These are phyloP conservation scores for Malacoctenus gilli DNA, from an alignment of 2,797 vertebrate species.

Conservation along the genomic window DNA sequence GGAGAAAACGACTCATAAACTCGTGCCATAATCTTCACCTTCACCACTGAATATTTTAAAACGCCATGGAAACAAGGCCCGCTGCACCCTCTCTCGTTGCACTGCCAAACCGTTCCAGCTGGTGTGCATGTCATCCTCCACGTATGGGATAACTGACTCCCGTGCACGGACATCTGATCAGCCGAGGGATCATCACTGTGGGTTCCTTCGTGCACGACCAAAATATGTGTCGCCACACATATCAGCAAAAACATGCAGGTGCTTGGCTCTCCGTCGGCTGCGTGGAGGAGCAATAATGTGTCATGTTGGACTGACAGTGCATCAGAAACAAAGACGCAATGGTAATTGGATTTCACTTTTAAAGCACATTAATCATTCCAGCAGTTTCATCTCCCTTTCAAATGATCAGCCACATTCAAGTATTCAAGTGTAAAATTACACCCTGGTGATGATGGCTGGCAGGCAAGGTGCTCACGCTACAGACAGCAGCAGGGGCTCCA, in stretches of 20 bases:
- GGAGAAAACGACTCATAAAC: not conserved
- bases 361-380: too few relatives aligned
- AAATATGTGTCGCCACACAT: conserved; percentile 3
- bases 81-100: conserved; percentile 50
- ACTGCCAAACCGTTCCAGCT: conserved; percentile 45
- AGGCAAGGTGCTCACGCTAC: too few relatives aligned
- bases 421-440: too few relatives aligned
- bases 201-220: conserved; percentile 9
- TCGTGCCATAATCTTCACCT: conserved; percentile 33
- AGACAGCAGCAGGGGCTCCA: too few relatives aligned
- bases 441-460: too few relatives aligned
- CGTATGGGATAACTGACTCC: conserved; percentile 53
- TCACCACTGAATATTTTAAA: conserved; percentile 66
- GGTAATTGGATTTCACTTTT: too few relatives aligned
- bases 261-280: too few relatives aligned
- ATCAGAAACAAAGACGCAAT: too few relatives aligned
- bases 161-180: conserved; percentile 50
- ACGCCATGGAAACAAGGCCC: conserved; percentile 40
- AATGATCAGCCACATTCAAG: too few relatives aligned
- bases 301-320: too few relatives aligned
- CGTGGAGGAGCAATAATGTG: too few relatives aligned
- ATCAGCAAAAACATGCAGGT: not conserved
- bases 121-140: conserved; percentile 49
- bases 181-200: conserved; percentile 34
- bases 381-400: too few relatives aligned